Evolutionary conservation across 1,140 invertebrate genomes (phyloP).

Genomic region (Reticulitermes speratus): DNA sequence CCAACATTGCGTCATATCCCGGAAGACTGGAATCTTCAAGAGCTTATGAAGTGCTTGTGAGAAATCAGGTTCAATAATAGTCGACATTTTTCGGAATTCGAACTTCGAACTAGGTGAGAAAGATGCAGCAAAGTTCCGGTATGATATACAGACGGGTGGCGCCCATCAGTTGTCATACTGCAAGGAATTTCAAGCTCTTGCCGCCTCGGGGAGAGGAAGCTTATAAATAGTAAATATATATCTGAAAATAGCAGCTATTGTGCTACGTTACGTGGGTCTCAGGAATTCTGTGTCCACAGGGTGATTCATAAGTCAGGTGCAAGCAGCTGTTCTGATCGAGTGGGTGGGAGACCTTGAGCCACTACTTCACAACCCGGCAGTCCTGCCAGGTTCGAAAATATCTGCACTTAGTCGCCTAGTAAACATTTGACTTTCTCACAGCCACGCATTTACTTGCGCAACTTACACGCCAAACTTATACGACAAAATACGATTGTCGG

Average conservation of each 20-base stretch:
- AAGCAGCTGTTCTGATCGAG: neutral
- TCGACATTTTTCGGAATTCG: neutral
- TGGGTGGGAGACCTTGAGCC: neutral
- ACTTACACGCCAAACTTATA: no score
- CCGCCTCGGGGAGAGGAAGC: neutral
- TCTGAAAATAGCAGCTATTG: slow-evolving; percentile 15
- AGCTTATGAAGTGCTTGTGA: no score
- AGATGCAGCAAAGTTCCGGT: neutral
- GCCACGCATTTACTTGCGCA: no score
- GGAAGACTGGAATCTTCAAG: no score
- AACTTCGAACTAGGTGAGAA: neutral
- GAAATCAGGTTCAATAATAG: no score
- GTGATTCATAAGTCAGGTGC: slow-evolving; percentile 5
- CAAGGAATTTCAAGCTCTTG: neutral
- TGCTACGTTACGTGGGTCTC: neutral
- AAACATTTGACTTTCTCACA: no score
- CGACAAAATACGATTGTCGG: no score
- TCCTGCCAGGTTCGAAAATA: no score
- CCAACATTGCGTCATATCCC: no score
- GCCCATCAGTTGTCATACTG: neutral
- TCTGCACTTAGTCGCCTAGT: no score
- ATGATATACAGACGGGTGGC: neutral
- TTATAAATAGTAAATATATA: slow-evolving; percentile 15
- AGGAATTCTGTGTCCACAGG: neutral
- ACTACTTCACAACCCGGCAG: no score